phyloP scores from a whole-genome alignment of 2,888 invertebrate species.

The Xanthorhoe designata region DNA sequence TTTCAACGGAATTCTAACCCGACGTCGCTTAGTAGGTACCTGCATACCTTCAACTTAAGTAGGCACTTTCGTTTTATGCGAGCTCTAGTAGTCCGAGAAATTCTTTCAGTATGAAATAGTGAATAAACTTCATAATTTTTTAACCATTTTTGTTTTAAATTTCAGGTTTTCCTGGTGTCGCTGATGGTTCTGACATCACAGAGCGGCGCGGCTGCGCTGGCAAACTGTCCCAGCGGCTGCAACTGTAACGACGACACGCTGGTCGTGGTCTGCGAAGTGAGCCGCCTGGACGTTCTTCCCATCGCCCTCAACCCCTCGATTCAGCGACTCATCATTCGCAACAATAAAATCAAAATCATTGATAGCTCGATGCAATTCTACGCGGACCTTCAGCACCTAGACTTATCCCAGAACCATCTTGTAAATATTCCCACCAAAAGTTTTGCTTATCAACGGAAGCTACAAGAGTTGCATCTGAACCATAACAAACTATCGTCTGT shows the following conservation, averaged over 20 bases:
- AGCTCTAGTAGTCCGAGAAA: slow-evolving; percentile 12
- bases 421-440: slow-evolving; percentile 92
- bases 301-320: slow-evolving; percentile 96
- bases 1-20: slow-evolving; percentile 46
- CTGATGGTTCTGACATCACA: slow-evolving; percentile 71
- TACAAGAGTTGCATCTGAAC: slow-evolving; percentile 93
- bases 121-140: not conserved
- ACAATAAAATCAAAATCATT: slow-evolving; percentile 94
- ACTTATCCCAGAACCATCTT: slow-evolving; percentile 93
- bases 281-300: slow-evolving; percentile 94
- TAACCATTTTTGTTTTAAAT: slow-evolving; percentile 47
- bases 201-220: slow-evolving; percentile 85
- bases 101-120: slow-evolving; percentile 26
- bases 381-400: slow-evolving; percentile 93
- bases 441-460: slow-evolving; percentile 92
- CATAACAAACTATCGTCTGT: slow-evolving; percentile 94
- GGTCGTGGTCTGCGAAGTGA: slow-evolving; percentile 94
- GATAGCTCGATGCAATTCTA: slow-evolving; percentile 96
- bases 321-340: slow-evolving; percentile 92
- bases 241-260: slow-evolving; percentile 95
- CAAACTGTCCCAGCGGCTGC: slow-evolving; percentile 95
- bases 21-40: slow-evolving; percentile 30
- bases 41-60: slow-evolving; percentile 23
- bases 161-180: slow-evolving; percentile 75
- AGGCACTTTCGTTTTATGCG: slow-evolving; percentile 29